Evolutionary conservation across 2,888 invertebrate species (phyloP).

Genomic region (Dendrolimus houi): DNA sequence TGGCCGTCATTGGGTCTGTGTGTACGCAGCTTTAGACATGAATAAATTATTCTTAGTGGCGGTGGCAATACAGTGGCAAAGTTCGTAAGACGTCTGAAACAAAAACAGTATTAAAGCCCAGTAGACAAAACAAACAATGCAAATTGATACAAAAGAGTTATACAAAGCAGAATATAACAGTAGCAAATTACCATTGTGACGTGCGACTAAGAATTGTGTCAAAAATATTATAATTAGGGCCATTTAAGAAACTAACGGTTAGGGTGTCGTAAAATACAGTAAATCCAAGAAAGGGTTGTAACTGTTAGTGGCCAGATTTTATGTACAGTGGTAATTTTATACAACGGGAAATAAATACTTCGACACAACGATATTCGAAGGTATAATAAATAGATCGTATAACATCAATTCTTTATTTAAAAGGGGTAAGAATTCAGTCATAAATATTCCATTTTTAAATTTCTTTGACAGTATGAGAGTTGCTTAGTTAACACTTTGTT

Average conservation of each 20-base stretch:
- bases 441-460: too few relatives aligned
- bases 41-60: too few relatives aligned
- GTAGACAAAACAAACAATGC: not conserved
- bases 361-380: not conserved
- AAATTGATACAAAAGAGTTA: conserved; percentile 9
- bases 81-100: too few relatives aligned
- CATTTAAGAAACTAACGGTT: conserved; percentile 29
- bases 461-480: too few relatives aligned
- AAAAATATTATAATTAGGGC: conserved; percentile 41
- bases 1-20: too few relatives aligned
- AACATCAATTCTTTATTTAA: too few relatives aligned
- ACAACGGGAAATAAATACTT: not conserved
- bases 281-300: conserved; percentile 39
- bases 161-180: conserved; percentile 10
- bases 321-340: conserved; percentile 17
- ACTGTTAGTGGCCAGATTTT: conserved; percentile 46
- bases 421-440: too few relatives aligned
- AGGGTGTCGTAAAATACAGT: conserved; percentile 22
- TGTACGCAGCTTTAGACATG: too few relatives aligned
- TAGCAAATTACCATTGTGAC: conserved; percentile 16
- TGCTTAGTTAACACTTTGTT: too few relatives aligned
- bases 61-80: too few relatives aligned
- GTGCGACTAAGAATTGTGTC: conserved; percentile 18
- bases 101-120: not conserved
- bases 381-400: too few relatives aligned